Percentiles rank a stretch among this genome's conserved stretches.
Conservation (phyloP, 2,888 invertebrate species). For the Temnothorax ravouxi region DNA sequence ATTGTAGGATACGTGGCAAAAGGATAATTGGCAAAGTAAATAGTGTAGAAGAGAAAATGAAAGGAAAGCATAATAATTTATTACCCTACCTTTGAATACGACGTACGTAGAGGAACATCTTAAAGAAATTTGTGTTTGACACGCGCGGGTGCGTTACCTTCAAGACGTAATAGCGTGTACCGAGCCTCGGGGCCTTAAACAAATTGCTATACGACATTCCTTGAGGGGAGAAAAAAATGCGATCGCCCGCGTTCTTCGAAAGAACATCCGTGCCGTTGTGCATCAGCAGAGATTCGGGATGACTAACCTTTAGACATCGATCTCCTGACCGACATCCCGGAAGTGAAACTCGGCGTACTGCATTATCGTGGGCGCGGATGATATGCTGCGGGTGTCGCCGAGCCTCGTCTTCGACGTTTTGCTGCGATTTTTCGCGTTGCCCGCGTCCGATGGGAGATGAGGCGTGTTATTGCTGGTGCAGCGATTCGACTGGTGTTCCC, state of each 20-base stretch:
- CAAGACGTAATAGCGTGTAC: slow-evolving; percentile 1
- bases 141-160: slow-evolving; percentile 32
- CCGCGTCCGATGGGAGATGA: slow-evolving; percentile 61
- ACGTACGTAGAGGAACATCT: slow-evolving; percentile 20
- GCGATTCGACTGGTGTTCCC: slow-evolving; percentile 68
- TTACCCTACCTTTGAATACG: slow-evolving; percentile 35
- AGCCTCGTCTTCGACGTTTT: slow-evolving; percentile 79
- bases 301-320: slow-evolving; percentile 89
- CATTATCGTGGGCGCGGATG: slow-evolving; percentile 85
- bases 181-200: slow-evolving; percentile 5
- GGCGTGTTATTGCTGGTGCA: slow-evolving; percentile 51
- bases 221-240: slow-evolving; percentile 29
- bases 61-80: slow-evolving; percentile 11
- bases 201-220: slow-evolving; percentile 28
- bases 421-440: slow-evolving; percentile 70
- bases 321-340: slow-evolving; percentile 90
- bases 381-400: slow-evolving; percentile 73
- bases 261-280: background rate
- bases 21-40: background rate
- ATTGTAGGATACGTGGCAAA: no score
- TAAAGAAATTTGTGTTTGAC: slow-evolving; percentile 18
- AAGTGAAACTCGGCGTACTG: slow-evolving; percentile 90
- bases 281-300: slow-evolving; percentile 1
- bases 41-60: background rate
- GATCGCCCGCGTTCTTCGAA: slow-evolving; percentile 24